A percentile compares a stretch with the other conserved stretches of the same genome.
These are phyloP conservation scores for Crossaster papposus DNA, from an alignment of 53 echinoderm and acorn worm species.

Conservation along the genomic window DNA sequence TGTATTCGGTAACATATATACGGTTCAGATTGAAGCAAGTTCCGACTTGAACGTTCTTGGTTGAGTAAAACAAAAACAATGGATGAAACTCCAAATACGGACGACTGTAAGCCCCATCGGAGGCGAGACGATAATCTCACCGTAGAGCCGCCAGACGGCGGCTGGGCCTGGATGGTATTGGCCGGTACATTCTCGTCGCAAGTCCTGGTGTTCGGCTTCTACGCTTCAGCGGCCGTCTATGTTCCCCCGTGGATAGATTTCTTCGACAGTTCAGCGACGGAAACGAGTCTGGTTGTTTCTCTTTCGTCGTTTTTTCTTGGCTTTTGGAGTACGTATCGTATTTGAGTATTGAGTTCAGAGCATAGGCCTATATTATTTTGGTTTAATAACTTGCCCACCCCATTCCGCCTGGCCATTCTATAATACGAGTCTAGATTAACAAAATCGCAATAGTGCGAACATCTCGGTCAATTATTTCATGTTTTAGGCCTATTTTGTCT, in stretches of 20 bases:
- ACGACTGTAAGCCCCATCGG: neutral
- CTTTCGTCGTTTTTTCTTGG: constrained; percentile 1
- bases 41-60: too few relatives aligned
- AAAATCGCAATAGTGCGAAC: too few relatives aligned
- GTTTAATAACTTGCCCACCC: too few relatives aligned
- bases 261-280: constrained; percentile 13
- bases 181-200: neutral
- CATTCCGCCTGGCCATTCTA: too few relatives aligned
- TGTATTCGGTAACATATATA: too few relatives aligned
- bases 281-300: constrained; percentile 3
- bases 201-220: neutral
- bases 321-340: neutral
- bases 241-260: constrained; percentile 14
- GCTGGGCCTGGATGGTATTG: constrained; percentile 25
- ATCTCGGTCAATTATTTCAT: too few relatives aligned
- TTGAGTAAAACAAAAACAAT: too few relatives aligned
- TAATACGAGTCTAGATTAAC: too few relatives aligned
- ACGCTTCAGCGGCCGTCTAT: neutral
- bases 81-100: neutral
- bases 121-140: neutral
- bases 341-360: too few relatives aligned
- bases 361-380: too few relatives aligned
- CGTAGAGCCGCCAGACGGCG: neutral
- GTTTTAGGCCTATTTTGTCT: too few relatives aligned
- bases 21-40: too few relatives aligned